phyloP scores from a whole-genome alignment of 1,140 invertebrate species.

The Drosophila azteca region DNA sequence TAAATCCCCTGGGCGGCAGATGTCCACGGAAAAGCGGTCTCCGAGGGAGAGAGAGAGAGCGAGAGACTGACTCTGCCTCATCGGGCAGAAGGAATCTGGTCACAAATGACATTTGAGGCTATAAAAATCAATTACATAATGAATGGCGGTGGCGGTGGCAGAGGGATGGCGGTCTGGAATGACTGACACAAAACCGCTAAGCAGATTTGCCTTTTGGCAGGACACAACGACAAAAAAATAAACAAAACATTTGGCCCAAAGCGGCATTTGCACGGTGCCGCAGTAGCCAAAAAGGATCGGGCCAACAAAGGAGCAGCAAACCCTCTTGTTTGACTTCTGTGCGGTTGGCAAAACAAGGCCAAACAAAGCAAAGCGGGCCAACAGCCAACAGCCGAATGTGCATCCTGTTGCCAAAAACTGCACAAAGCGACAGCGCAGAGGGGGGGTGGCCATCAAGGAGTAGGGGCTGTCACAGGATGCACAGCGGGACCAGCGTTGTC shows the following conservation, averaged over 20 bases:
- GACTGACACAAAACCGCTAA: conserved; percentile 26
- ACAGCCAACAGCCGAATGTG: background rate
- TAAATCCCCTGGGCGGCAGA: conserved; percentile 63
- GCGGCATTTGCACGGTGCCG: conserved; percentile 3
- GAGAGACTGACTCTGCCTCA: background rate
- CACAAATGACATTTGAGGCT: conserved; percentile 39
- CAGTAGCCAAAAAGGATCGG: conserved; percentile 33
- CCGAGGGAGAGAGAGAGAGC: conserved; percentile 1
- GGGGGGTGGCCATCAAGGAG: background rate
- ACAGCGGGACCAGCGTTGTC: conserved; percentile 47
- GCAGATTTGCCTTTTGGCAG: conserved; percentile 29
- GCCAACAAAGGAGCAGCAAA: conserved; percentile 38
- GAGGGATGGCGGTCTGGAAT: background rate
- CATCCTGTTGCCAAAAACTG: conserved; percentile 59
- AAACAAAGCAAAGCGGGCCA: conserved; percentile 26
- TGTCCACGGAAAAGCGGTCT: conserved; percentile 11
- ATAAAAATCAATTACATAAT: conserved; percentile 69
- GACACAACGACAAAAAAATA: too few relatives aligned
- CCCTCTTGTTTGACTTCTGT: conserved; percentile 56
- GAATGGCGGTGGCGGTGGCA: conserved; percentile 11
- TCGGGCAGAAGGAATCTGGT: conserved; percentile 10
- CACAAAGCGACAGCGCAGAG: conserved; percentile 29
- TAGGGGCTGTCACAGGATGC: conserved; percentile 41
- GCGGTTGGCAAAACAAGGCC: conserved; percentile 55
- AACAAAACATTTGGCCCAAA: conserved; percentile 16